These are phyloP conservation scores for Synanceia verrucosa DNA, from an alignment of 2,797 vertebrate genomes.

Conservation along the genomic window DNA sequence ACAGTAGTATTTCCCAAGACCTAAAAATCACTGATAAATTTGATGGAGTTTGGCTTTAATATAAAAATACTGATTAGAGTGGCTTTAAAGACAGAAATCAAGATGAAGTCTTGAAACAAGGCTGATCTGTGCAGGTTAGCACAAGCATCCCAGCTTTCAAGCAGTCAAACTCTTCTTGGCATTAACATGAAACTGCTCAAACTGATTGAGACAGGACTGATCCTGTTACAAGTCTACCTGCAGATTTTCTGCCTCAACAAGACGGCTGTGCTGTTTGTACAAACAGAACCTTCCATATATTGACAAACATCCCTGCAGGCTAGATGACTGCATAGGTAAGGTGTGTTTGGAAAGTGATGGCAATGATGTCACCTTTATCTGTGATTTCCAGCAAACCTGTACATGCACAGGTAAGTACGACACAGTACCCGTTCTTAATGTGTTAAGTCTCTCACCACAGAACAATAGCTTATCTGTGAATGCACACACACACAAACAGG, in stretches of 20 bases:
- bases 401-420: constrained; percentile 1
- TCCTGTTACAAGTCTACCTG: background rate
- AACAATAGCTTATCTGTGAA: constrained; percentile 40
- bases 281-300: constrained; percentile 1
- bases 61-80: background rate
- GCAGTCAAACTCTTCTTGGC: background rate
- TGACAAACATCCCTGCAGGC: constrained; percentile 31
- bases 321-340: constrained; percentile 14
- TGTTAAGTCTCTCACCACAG: constrained; percentile 15
- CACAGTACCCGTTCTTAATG: constrained; percentile 10
- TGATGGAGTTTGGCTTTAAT: background rate
- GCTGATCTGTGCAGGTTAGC: constrained; percentile 16
- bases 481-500: constrained; percentile 5
- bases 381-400: background rate
- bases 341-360: constrained; percentile 19
- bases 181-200: constrained; percentile 14
- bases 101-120: background rate
- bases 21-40: background rate
- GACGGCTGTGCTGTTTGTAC: background rate
- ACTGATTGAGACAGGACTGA: constrained; percentile 7
- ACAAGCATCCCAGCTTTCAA: background rate
- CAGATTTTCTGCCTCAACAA: constrained; percentile 39
- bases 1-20: background rate
- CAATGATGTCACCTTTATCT: constrained; percentile 15
- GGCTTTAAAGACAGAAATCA: background rate